phyloP scores from a whole-genome alignment of 2,888 invertebrate genomes.

The Scaptomyza parva region DNA sequence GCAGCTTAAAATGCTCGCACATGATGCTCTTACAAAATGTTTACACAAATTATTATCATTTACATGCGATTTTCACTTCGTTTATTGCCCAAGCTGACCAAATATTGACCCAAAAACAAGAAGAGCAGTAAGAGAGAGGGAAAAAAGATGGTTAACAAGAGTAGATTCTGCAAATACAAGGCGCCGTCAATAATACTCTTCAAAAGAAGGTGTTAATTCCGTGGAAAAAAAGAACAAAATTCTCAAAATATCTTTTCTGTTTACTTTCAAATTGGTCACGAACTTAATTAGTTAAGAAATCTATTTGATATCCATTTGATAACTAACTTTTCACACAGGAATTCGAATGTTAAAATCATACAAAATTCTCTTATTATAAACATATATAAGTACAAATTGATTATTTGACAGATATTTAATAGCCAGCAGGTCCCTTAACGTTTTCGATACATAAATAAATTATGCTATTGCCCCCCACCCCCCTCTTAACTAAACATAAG shows the following conservation, averaged over 20 bases:
- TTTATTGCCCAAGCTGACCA: slow-evolving; percentile 54
- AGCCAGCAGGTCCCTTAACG: slow-evolving; percentile 26
- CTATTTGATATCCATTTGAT: too few relatives aligned
- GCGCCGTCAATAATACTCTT: not conserved
- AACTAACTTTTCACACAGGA: not conserved
- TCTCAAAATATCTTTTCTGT: too few relatives aligned
- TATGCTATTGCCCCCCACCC: slow-evolving; percentile 15
- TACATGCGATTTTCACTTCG: slow-evolving; percentile 64
- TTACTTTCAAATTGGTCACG: not conserved
- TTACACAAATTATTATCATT: slow-evolving; percentile 71
- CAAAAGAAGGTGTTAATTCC: not conserved
- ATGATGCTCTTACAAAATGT: slow-evolving; percentile 41
- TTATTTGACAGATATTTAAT: slow-evolving; percentile 42
- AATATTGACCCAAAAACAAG: slow-evolving; percentile 53
- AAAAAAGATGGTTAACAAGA: not conserved
- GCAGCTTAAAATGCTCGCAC: slow-evolving; percentile 46
- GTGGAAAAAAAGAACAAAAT: not conserved
- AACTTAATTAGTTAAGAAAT: slow-evolving; percentile 2
- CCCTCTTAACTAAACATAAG: slow-evolving; percentile 26
- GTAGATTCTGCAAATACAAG: not conserved
- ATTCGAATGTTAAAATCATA: slow-evolving; percentile 10
- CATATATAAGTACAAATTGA: slow-evolving; percentile 19
- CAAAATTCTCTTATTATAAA: not conserved
- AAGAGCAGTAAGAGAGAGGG: not conserved
- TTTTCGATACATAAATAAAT: slow-evolving; percentile 35